Evolutionary conservation across 2,888 invertebrate species (phyloP).

Genomic region (Tupiocoris notatus): DNA sequence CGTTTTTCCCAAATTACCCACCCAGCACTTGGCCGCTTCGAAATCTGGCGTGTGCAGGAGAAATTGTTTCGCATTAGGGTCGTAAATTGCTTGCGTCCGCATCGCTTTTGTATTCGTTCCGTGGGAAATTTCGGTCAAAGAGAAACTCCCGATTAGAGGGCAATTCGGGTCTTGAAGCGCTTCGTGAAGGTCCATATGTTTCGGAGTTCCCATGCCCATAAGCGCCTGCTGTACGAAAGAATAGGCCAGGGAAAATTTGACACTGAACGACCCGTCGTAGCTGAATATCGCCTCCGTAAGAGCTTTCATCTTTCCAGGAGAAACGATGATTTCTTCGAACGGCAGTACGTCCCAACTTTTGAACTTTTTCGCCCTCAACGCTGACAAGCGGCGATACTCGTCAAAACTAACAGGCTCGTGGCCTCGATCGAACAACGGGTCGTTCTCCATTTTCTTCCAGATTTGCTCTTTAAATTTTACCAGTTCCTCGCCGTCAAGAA

Average conservation of each 20-base stretch:
- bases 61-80: constrained; percentile 73
- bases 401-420: constrained; percentile 59
- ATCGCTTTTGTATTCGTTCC: constrained; percentile 91
- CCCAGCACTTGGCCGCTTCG: constrained; percentile 96
- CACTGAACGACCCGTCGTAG: constrained; percentile 54
- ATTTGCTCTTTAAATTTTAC: constrained; percentile 24
- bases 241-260: constrained; percentile 54
- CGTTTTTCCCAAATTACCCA: constrained; percentile 83
- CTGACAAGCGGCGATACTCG: constrained; percentile 60
- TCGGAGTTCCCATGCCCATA: constrained; percentile 55
- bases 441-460: constrained; percentile 61
- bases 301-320: constrained; percentile 45
- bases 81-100: constrained; percentile 86
- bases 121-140: constrained; percentile 90
- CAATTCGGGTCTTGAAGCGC: constrained; percentile 2
- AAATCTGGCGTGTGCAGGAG: constrained; percentile 89
- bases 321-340: constrained; percentile 56
- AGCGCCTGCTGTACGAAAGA: constrained; percentile 58
- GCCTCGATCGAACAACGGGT: constrained; percentile 61
- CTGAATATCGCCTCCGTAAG: constrained; percentile 51
- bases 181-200: constrained; percentile 30
- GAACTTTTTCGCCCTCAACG: constrained; percentile 64
- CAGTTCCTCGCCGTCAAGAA: constrained; percentile 16
- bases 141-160: constrained; percentile 72
- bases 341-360: constrained; percentile 65